Evolutionary conservation across 2,888 invertebrate species (phyloP), one percentile per base, ranked within the genome.

Genomic region (Papilio elwesi): DNA sequence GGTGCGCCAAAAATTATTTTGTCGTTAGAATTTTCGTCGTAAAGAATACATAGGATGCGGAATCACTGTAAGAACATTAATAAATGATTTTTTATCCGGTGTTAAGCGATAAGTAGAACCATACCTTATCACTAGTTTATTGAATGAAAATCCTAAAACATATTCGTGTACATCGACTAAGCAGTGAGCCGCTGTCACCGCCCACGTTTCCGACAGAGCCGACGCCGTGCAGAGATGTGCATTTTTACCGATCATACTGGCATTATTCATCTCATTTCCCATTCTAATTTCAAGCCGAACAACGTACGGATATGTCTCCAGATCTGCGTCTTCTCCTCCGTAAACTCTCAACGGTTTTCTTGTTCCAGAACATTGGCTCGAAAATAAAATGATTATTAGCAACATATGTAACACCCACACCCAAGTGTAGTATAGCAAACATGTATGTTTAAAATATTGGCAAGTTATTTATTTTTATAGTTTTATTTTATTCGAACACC

Each of bases 101-200:
- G 47, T 53, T 6, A 38, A 64, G 52, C 53, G 12, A n/a, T 26
- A 13, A 15, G 65, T 57, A 57, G 55, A 57, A 9, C 70, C 70
- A 38, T 70, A 64, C 38, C 65, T 70, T 51, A 66, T 49, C 16
- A 71, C 66, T 10, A 66, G 38, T 11, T 12, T 66, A 49, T 10
- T 7, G 5, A 49, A 38, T 12, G 48, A 38, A 5, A 36, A 0
- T 11, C 49, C 55, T 12, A 15, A 3, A 48, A 26, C 6, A 9
- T 48, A 8, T 26, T n/a, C 4, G 6, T 59, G 0, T 59, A 59
- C 15, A 11, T 16, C 38, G 9, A 12, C 15, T 26, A 66, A 9
- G 67, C 67, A 71, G n/a, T 71, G 71, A 12, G 67, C 71, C 12
- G 71, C 67, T 13, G 71, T 6, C 16, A 47, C 13, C 53, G n/a